Conservation (phyloP, 2,888 invertebrate genomes). For the Atherix ibis region DNA sequence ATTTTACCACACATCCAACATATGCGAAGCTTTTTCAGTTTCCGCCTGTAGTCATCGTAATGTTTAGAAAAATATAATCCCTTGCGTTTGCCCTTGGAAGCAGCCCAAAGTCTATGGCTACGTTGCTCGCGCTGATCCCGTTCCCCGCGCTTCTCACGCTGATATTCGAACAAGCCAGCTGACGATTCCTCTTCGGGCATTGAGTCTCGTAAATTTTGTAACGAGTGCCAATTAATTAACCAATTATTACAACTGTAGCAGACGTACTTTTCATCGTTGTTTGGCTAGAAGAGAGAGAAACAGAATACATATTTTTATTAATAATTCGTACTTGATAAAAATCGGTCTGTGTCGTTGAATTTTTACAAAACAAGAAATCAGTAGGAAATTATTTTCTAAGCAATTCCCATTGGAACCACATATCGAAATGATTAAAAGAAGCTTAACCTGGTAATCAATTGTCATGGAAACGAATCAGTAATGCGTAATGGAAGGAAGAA, state of each 20-base stretch:
- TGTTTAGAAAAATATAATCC: constrained; percentile 13
- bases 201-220: constrained; percentile 24
- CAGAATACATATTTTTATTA: no score
- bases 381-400: no score
- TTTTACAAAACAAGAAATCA: no score
- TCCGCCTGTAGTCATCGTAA: not conserved
- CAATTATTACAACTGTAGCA: constrained; percentile 33
- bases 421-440: no score
- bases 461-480: no score
- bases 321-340: no score
- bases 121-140: no score
- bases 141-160: constrained; percentile 1
- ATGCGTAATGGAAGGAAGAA: no score
- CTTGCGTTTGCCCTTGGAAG: constrained; percentile 9
- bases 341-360: no score
- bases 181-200: constrained; percentile 8
- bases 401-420: no score
- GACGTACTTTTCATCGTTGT: constrained; percentile 31
- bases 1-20: constrained; percentile 17
- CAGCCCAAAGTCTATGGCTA: no score
- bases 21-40: constrained; percentile 14
- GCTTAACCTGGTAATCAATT: no score
- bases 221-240: constrained; percentile 32
- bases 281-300: constrained; percentile 20
- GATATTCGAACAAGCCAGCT: not conserved